Conservation (phyloP, 2,797 vertebrate species). For the Platyrinchus mystaceus region DNA sequence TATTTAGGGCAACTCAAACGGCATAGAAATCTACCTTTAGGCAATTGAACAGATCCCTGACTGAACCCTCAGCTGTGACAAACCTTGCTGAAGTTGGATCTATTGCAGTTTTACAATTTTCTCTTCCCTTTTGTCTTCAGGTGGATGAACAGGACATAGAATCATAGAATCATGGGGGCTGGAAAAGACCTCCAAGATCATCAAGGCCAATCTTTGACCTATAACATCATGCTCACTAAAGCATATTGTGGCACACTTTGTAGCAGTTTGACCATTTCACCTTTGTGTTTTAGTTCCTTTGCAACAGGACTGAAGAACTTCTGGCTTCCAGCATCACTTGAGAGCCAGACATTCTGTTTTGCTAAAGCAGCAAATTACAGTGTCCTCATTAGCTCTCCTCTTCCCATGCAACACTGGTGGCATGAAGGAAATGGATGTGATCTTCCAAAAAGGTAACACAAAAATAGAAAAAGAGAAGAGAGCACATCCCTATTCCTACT, state of each 20-base stretch:
- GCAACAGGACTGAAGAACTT: neutral
- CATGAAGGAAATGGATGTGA: neutral
- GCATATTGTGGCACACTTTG: neutral
- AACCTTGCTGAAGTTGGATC: neutral
- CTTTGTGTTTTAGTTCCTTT: neutral
- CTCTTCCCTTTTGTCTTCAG: neutral
- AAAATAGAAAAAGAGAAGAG: neutral
- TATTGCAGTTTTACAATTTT: neutral
- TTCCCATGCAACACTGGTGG: neutral
- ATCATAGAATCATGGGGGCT: neutral
- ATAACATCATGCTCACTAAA: neutral
- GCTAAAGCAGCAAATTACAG: neutral
- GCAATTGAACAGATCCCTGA: neutral
- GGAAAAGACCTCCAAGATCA: neutral
- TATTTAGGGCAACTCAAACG: neutral
- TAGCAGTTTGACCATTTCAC: neutral
- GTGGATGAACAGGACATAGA: neutral
- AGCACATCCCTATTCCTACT: neutral
- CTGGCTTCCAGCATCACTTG: neutral
- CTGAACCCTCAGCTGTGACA: neutral
- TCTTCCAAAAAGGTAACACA: neutral
- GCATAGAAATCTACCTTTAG: neutral
- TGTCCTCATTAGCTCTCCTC: neutral
- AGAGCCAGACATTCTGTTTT: neutral
- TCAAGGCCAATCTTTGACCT: neutral